These are phyloP conservation scores for Epinephelus coioides DNA, from an alignment of 2,797 vertebrate species.

Conservation along the genomic window DNA sequence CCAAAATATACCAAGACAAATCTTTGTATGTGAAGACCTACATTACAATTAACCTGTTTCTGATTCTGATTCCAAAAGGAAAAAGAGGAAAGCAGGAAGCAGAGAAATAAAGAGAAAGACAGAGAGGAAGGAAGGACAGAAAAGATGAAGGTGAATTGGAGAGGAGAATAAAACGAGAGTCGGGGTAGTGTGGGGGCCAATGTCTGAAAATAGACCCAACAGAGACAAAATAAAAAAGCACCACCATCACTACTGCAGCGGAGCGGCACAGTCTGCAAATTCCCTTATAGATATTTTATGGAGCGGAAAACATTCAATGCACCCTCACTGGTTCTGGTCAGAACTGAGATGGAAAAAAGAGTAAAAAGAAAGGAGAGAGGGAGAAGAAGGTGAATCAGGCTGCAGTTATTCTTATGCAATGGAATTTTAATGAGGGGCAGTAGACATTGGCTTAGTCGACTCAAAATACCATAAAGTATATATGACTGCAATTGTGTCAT, in stretches of 20 bases:
- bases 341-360: slow-evolving; percentile 40
- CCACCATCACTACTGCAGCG: slow-evolving; percentile 52
- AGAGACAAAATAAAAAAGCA: slow-evolving; percentile 47
- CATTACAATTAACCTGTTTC: neutral
- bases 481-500: slow-evolving; percentile 19
- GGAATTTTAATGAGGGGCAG: slow-evolving; percentile 62
- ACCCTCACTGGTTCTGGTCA: slow-evolving; percentile 52
- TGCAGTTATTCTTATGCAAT: slow-evolving; percentile 69
- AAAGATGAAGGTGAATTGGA: slow-evolving; percentile 39
- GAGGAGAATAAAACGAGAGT: slow-evolving; percentile 37
- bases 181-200: slow-evolving; percentile 22
- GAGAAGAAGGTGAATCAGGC: slow-evolving; percentile 44
- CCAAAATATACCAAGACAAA: neutral
- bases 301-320: slow-evolving; percentile 71
- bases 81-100: neutral
- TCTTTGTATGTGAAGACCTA: neutral
- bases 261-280: slow-evolving; percentile 49
- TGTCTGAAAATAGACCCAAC: slow-evolving; percentile 64
- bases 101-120: slow-evolving; percentile 6
- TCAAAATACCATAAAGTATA: slow-evolving; percentile 44
- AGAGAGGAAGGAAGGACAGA: neutral
- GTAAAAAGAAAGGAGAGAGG: slow-evolving; percentile 3
- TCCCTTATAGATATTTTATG: slow-evolving; percentile 73
- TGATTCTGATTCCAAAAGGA: neutral
- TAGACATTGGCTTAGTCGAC: slow-evolving; percentile 54